Percentiles rank a stretch among this genome's conserved stretches.
phyloP scores from a whole-genome alignment of 2,113 vertebrate genomes.

The Paradisaea rubra region DNA sequence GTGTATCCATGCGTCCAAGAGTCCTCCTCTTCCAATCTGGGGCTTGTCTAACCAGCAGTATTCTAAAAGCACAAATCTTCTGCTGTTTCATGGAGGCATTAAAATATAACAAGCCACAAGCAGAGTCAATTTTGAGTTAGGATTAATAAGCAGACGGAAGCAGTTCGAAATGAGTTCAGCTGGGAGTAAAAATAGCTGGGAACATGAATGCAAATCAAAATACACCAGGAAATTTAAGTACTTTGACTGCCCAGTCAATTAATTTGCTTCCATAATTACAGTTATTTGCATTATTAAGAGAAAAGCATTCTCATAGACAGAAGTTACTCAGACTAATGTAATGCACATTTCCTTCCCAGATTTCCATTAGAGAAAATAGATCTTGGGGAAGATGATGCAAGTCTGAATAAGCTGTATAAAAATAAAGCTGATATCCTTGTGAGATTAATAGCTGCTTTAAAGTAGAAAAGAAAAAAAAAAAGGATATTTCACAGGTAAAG shows the following conservation, averaged over 20 bases:
- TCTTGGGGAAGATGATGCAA: neutral
- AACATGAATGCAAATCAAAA: conserved; percentile 41
- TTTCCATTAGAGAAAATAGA: conserved; percentile 31
- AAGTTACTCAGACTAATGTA: conserved; percentile 17
- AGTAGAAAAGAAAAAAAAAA: too few relatives aligned
- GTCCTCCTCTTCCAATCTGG: neutral
- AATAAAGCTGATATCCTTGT: neutral
- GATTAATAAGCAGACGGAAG: conserved; percentile 21
- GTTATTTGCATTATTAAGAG: conserved; percentile 36
- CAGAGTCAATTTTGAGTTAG: neutral
- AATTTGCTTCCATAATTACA: conserved; percentile 36
- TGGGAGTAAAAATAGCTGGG: conserved; percentile 43
- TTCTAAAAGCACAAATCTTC: neutral
- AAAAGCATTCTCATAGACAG: neutral
- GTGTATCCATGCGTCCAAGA: fast-evolving
- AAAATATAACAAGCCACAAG: neutral
- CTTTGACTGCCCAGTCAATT: conserved; percentile 42
- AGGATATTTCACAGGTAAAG: neutral
- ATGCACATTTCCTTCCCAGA: conserved; percentile 23
- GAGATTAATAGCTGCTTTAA: neutral
- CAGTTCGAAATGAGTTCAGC: neutral
- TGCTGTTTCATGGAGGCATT: neutral
- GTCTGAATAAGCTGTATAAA: conserved; percentile 16
- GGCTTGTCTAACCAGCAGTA: neutral
- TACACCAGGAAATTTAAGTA: neutral